A percentile compares a stretch with the other conserved stretches of the same genome.
Conservation (phyloP, 2,888 invertebrate species). For the Blomia tropicalis region DNA sequence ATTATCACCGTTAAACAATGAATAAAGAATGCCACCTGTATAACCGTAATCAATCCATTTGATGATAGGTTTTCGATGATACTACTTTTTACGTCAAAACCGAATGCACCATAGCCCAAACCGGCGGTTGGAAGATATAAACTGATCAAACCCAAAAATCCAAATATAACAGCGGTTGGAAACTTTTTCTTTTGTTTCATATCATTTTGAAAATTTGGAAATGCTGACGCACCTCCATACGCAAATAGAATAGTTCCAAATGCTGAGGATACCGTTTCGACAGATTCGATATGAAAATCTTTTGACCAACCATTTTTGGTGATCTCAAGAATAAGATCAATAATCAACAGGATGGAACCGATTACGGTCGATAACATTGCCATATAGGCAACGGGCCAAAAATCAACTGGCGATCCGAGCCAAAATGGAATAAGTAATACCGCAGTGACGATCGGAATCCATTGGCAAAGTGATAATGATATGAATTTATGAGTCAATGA, state of each 20-base stretch:
- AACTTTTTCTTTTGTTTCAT: constrained; percentile 63
- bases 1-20: constrained; percentile 39
- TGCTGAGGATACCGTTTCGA: constrained; percentile 50
- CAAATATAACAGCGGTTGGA: constrained; percentile 51
- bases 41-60: neutral
- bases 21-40: neutral
- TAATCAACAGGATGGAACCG: constrained; percentile 48
- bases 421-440: constrained; percentile 63
- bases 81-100: neutral
- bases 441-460: constrained; percentile 58
- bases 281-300: constrained; percentile 37
- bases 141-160: constrained; percentile 42
- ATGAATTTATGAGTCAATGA: neutral
- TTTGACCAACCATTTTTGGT: neutral
- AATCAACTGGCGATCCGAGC: constrained; percentile 76
- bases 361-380: constrained; percentile 47
- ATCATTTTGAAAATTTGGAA: constrained; percentile 77
- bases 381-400: constrained; percentile 57
- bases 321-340: constrained; percentile 45
- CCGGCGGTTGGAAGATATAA: neutral
- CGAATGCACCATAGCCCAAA: neutral
- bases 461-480: constrained; percentile 52
- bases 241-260: constrained; percentile 55
- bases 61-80: neutral
- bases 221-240: constrained; percentile 54